Percentiles rank a stretch among this genome's conserved stretches.
Conservation (phyloP, 2,113 vertebrate species). For the Ranitomeya imitator region DNA sequence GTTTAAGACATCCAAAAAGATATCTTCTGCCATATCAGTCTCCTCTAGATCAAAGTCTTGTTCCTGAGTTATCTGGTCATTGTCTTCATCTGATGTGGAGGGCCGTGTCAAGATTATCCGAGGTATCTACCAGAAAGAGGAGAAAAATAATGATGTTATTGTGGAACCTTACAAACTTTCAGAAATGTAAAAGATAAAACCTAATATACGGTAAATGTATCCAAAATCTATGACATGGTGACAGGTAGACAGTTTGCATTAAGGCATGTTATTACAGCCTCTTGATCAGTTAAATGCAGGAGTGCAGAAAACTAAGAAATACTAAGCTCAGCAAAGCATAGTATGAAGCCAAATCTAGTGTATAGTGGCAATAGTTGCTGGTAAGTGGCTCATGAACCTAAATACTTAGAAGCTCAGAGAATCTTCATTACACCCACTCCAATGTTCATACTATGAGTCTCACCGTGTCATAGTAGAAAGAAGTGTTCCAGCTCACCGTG, state of each 20-base stretch:
- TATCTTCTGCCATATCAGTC: conserved; percentile 53
- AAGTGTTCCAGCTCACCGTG: no score
- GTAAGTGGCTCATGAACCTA: neutral
- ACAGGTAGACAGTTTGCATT: no score
- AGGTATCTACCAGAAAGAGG: conserved; percentile 74
- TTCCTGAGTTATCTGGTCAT: conserved; percentile 71
- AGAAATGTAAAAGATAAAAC: neutral
- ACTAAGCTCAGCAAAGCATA: no score
- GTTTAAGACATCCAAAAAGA: conserved; percentile 66
- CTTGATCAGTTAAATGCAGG: no score
- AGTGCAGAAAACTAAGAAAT: no score
- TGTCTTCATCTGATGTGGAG: conserved; percentile 83
- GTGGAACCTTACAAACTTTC: neutral
- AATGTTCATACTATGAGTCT: no score
- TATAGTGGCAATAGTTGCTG: neutral
- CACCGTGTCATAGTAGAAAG: no score
- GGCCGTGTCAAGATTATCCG: conserved; percentile 82
- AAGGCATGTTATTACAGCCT: no score
- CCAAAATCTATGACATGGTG: no score
- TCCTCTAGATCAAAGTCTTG: conserved; percentile 65
- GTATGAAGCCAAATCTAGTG: neutral
- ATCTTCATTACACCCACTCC: no score
- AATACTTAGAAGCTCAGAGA: no score
- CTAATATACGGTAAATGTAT: neutral
- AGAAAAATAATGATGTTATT: neutral